Evolutionary conservation across 23 tunicate genomes (phyloP).

Genomic region (Trididemnum nubilum): DNA sequence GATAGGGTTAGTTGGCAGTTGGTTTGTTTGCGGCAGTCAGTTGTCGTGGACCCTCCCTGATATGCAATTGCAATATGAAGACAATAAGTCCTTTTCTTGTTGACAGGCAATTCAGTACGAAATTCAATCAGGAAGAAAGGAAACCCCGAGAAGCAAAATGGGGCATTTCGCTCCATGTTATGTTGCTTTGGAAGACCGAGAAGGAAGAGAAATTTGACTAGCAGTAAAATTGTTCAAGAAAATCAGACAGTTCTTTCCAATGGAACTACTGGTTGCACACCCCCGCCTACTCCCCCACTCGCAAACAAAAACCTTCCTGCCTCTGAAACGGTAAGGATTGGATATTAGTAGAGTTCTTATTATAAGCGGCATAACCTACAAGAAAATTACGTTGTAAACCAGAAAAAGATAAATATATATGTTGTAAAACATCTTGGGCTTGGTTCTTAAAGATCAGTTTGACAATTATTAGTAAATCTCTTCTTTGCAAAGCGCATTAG

Average conservation of each 20-base stretch:
- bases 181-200: slow-evolving; percentile 84
- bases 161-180: slow-evolving; percentile 52
- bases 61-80: too few species aligned
- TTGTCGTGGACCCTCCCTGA: too few species aligned
- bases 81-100: neutral
- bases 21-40: too few species aligned
- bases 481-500: too few species aligned
- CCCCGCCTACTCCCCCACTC: slow-evolving; percentile 42
- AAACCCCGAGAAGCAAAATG: slow-evolving; percentile 31
- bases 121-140: slow-evolving; percentile 32
- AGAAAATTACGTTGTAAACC: too few species aligned
- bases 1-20: too few species aligned
- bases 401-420: too few species aligned
- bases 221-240: slow-evolving; percentile 21
- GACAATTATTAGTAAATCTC: too few species aligned
- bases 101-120: slow-evolving; percentile 10
- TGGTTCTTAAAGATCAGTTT: too few species aligned
- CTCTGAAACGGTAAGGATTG: neutral
- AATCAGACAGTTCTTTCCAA: slow-evolving; percentile 15
- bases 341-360: too few species aligned
- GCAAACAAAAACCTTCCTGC: neutral
- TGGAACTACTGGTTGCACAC: slow-evolving; percentile 51
- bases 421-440: too few species aligned
- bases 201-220: slow-evolving; percentile 37
- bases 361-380: too few species aligned